Percentiles rank a stretch among this genome's conserved stretches.
These are phyloP conservation scores for Pegoplata infirma DNA, from an alignment of 2,888 invertebrate species.

Conservation along the genomic window DNA sequence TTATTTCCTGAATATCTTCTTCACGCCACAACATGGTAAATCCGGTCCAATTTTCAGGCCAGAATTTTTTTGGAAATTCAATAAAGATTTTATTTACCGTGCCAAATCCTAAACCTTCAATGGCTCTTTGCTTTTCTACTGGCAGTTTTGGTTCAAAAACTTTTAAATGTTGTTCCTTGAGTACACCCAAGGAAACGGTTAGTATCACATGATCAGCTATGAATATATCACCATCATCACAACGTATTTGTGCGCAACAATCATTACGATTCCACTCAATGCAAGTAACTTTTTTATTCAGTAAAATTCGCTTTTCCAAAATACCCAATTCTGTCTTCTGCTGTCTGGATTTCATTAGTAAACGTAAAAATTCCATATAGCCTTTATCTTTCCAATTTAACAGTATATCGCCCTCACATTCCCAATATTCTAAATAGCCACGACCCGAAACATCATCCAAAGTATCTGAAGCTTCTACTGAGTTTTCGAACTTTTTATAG, in stretches of 20 bases:
- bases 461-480: conserved; percentile 82
- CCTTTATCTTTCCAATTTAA: conserved; percentile 88
- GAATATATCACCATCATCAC: conserved; percentile 77
- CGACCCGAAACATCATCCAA: conserved; percentile 84
- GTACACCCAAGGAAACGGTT: conserved; percentile 81
- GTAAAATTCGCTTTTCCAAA: conserved; percentile 74
- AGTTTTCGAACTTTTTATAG: conserved; percentile 80
- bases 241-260: conserved; percentile 68
- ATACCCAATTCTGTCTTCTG: conserved; percentile 69
- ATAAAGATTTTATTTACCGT: conserved; percentile 83
- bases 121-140: conserved; percentile 78
- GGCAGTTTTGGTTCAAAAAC: conserved; percentile 80
- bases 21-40: conserved; percentile 82
- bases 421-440: conserved; percentile 82
- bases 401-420: conserved; percentile 85
- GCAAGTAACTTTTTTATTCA: conserved; percentile 69
- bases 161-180: conserved; percentile 79
- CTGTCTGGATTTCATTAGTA: conserved; percentile 79
- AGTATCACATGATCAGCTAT: conserved; percentile 82
- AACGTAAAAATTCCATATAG: conserved; percentile 83
- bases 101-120: conserved; percentile 81
- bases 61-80: conserved; percentile 81
- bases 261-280: conserved; percentile 74
- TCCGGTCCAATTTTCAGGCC: conserved; percentile 80
- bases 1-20: conserved; percentile 77